Percentiles rank a stretch among this genome's conserved stretches.
Conservation (phyloP, 2,888 invertebrate genomes). For the Parnassius apollo region DNA sequence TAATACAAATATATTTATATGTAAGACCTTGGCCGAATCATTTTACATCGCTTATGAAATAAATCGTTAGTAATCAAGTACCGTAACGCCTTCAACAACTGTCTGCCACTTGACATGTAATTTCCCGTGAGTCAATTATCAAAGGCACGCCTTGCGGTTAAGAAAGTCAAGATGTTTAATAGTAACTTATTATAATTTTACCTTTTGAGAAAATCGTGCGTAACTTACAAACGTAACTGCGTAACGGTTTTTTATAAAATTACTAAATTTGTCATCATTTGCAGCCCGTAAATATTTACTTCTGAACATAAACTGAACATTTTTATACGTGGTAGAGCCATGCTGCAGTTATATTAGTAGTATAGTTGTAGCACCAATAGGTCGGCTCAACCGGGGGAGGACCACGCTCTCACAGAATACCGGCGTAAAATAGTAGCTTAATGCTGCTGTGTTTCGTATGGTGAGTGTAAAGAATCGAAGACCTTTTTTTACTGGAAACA, state of each 20-base stretch:
- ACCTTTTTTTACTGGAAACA: too few relatives aligned
- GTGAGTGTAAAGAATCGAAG: too few relatives aligned
- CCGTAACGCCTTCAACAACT: slow-evolving; percentile 79
- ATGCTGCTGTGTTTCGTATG: too few relatives aligned
- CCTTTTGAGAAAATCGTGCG: slow-evolving; percentile 16
- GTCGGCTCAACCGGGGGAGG: too few relatives aligned
- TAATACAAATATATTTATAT: too few relatives aligned
- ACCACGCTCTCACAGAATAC: too few relatives aligned
- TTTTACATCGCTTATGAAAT: slow-evolving; percentile 60
- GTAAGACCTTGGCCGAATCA: slow-evolving; percentile 24
- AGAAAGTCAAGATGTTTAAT: slow-evolving; percentile 62
- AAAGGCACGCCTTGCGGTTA: slow-evolving; percentile 61
- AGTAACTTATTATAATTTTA: slow-evolving; percentile 57
- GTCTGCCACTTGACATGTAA: slow-evolving; percentile 76
- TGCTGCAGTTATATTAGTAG: too few relatives aligned
- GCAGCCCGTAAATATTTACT: too few relatives aligned
- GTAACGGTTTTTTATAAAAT: background rate
- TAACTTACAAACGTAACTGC: slow-evolving; percentile 9
- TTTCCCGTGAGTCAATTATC: slow-evolving; percentile 79
- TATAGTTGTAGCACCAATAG: too few relatives aligned
- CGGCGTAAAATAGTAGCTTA: too few relatives aligned
- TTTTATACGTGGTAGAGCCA: too few relatives aligned
- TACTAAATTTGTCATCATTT: background rate
- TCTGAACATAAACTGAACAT: too few relatives aligned
- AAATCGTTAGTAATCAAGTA: slow-evolving; percentile 78